Evolutionary conservation across 2,888 invertebrate species (phyloP).

Genomic region (Chrysotoxum bicinctum): DNA sequence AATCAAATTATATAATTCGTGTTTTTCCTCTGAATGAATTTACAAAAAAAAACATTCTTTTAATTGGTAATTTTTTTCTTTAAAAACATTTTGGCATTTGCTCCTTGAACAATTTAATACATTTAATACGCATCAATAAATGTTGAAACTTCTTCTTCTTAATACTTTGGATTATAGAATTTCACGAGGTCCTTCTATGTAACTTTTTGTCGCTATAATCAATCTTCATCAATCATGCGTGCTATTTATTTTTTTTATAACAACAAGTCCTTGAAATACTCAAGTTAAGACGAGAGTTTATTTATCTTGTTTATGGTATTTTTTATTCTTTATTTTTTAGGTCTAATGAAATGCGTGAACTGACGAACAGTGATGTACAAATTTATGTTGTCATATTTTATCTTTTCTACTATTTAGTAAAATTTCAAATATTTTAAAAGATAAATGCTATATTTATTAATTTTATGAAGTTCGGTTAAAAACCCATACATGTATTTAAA

Average conservation of each 20-base stretch:
- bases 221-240: conserved; percentile 52
- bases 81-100: conserved; percentile 11
- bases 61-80: not conserved
- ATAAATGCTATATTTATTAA: no score
- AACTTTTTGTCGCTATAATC: conserved; percentile 33
- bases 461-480: no score
- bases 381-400: no score
- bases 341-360: conserved; percentile 29
- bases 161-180: not conserved
- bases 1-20: not conserved
- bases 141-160: conserved; percentile 4
- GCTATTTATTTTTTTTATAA: conserved; percentile 13
- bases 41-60: not conserved
- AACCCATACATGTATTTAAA: no score
- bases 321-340: conserved; percentile 1
- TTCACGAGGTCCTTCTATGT: not conserved
- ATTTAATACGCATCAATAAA: conserved; percentile 31
- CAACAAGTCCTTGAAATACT: conserved; percentile 15
- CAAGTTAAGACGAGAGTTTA: conserved; percentile 19
- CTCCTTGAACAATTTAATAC: conserved; percentile 25
- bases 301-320: conserved; percentile 10
- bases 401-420: no score
- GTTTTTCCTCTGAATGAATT: not conserved
- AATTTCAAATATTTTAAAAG: no score
- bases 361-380: not conserved